Percentiles rank a stretch among this genome's conserved stretches.
These are phyloP conservation scores for Tetragonula clypearis DNA, from an alignment of 1,140 invertebrate species.

Conservation along the genomic window DNA sequence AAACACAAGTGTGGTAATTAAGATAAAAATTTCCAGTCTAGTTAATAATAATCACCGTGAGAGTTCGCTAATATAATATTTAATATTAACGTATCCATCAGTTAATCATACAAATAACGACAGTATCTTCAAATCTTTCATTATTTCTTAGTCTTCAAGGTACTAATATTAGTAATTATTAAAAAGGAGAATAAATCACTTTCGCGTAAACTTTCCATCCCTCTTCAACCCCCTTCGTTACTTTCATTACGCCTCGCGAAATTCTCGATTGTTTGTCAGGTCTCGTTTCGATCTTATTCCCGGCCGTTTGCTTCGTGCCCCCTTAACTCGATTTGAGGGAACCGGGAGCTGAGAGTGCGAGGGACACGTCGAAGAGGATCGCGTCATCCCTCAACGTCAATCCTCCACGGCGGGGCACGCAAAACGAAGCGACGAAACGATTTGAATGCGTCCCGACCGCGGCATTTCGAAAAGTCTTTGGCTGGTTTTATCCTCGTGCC, in stretches of 20 bases:
- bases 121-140: not conserved
- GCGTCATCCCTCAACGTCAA: constrained; percentile 68
- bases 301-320: not conserved
- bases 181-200: not conserved
- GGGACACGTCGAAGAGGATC: constrained; percentile 40
- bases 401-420: constrained; percentile 53
- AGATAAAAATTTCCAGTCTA: too few relatives aligned
- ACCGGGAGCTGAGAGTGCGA: constrained; percentile 47
- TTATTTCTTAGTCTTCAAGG: not conserved
- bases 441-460: constrained; percentile 61
- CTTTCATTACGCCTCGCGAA: not conserved
- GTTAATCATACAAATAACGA: too few relatives aligned
- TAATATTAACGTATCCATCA: too few relatives aligned
- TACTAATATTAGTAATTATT: not conserved
- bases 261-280: not conserved
- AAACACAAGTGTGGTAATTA: not conserved
- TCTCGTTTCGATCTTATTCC: not conserved
- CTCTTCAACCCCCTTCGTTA: not conserved
- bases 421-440: constrained; percentile 67
- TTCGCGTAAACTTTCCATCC: not conserved
- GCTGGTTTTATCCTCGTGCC: constrained; percentile 31
- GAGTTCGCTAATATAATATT: too few relatives aligned
- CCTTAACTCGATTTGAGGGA: constrained; percentile 47
- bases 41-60: too few relatives aligned
- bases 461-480: constrained; percentile 58